Evolutionary conservation across 2,797 vertebrate genomes (phyloP).

Genomic region (Apogon talboti): DNA sequence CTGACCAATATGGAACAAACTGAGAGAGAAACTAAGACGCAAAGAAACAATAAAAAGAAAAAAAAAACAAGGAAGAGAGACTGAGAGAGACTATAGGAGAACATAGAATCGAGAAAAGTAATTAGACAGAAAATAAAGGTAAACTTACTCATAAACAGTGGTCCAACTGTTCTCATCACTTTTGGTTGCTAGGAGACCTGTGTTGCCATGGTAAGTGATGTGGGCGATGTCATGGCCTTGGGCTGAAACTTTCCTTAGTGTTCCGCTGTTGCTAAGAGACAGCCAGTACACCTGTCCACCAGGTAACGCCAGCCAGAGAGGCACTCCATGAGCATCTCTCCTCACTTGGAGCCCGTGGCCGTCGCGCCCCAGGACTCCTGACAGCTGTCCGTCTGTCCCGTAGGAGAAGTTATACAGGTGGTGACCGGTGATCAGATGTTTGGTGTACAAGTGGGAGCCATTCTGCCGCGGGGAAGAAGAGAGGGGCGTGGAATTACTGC

Average conservation of each 20-base stretch:
- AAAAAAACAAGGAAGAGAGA: not conserved
- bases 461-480: slow-evolving; percentile 77
- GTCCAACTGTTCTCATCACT: slow-evolving; percentile 97
- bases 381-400: slow-evolving; percentile 87
- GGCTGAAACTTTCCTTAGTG: slow-evolving; percentile 93
- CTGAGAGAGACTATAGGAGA: too few species aligned
- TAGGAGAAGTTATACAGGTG: slow-evolving; percentile 95
- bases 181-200: slow-evolving; percentile 94
- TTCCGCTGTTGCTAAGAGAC: slow-evolving; percentile 94
- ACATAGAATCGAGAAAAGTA: slow-evolving; percentile 1
- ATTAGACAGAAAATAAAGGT: slow-evolving; percentile 5
- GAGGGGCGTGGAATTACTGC: not conserved
- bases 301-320: slow-evolving; percentile 93
- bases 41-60: slow-evolving; percentile 1
- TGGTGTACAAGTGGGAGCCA: slow-evolving; percentile 92
- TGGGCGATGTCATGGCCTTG: slow-evolving; percentile 95
- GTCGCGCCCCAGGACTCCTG: slow-evolving; percentile 85
- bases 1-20: slow-evolving; percentile 6
- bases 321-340: slow-evolving; percentile 90
- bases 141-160: slow-evolving; percentile 95
- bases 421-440: slow-evolving; percentile 94
- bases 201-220: slow-evolving; percentile 95
- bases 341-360: slow-evolving; percentile 90
- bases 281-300: slow-evolving; percentile 95
- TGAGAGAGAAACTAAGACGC: not conserved